Conservation (phyloP, 2,888 invertebrate species). For the Biston betularia region DNA sequence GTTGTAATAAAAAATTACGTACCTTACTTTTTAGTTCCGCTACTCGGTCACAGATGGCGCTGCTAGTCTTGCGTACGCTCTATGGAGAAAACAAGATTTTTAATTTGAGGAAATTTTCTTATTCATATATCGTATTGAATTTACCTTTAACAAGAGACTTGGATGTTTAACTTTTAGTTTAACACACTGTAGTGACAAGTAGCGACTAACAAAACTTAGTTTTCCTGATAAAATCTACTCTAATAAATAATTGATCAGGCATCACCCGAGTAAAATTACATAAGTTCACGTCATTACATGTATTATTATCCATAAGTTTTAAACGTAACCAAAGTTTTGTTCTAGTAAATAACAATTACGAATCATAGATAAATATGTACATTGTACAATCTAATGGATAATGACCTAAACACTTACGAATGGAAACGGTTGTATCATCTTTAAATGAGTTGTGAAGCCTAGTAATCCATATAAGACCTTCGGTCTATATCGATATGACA, state of each 20-base stretch:
- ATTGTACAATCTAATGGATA: constrained; percentile 38
- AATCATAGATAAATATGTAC: neutral
- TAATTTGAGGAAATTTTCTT: neutral
- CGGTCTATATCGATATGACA: constrained; percentile 71
- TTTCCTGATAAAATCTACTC: neutral
- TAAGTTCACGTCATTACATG: neutral
- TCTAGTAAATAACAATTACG: neutral
- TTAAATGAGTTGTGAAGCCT: constrained; percentile 9
- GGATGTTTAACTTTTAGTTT: neutral
- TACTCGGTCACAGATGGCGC: constrained; percentile 74
- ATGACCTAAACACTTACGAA: constrained; percentile 22
- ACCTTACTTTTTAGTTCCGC: constrained; percentile 46
- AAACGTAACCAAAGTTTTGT: neutral
- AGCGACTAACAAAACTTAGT: neutral
- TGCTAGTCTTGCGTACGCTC: constrained; percentile 30
- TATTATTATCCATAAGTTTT: neutral
- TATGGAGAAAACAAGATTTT: too few species aligned
- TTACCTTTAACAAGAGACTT: neutral
- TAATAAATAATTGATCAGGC: neutral
- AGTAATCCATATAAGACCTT: constrained; percentile 66
- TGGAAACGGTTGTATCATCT: neutral
- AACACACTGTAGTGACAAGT: neutral
- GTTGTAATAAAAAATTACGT: too few species aligned
- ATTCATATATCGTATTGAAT: too few species aligned
- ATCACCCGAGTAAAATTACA: neutral